These are phyloP conservation scores for Gadopsis marmoratus DNA, from an alignment of 2,797 vertebrate species.

Conservation along the genomic window DNA sequence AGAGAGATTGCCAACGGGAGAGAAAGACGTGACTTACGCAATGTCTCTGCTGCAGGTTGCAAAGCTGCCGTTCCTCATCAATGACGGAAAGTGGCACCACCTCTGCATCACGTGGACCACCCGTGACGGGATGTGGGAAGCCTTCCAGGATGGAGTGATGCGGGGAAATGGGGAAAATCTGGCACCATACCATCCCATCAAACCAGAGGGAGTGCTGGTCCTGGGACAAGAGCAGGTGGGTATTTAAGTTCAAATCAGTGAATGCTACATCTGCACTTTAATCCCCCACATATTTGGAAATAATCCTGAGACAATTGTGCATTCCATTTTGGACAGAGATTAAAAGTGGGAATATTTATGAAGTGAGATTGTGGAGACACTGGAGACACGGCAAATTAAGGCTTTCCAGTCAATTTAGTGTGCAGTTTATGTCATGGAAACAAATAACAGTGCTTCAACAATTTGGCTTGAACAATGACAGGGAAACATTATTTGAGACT, in stretches of 20 bases:
- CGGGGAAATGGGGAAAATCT: conserved; percentile 93
- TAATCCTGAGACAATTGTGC: neutral
- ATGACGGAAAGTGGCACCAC: conserved; percentile 96
- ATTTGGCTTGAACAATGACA: neutral
- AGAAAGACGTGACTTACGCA: accelerated
- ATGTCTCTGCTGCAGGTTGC: conserved; percentile 87
- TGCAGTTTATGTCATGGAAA: neutral
- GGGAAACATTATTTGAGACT: neutral
- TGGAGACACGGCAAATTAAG: conserved; percentile 10
- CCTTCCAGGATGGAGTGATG: conserved; percentile 94
- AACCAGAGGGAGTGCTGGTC: conserved; percentile 93
- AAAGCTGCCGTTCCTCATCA: conserved; percentile 94
- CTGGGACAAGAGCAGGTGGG: conserved; percentile 96
- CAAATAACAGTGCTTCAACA: neutral
- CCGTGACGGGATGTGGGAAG: conserved; percentile 95
- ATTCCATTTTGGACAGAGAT: conserved; percentile 30
- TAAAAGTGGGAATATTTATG: conserved; percentile 37
- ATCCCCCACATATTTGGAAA: neutral
- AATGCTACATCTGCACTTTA: neutral
- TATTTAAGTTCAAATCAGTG: conserved; percentile 14
- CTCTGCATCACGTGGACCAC: conserved; percentile 97
- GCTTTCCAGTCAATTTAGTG: conserved; percentile 17
- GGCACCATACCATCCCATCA: conserved; percentile 96
- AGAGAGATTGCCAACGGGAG: neutral
- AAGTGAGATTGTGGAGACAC: conserved; percentile 7